phyloP scores from a whole-genome alignment of 1,140 invertebrate genomes.

The Callitettix versicolor region DNA sequence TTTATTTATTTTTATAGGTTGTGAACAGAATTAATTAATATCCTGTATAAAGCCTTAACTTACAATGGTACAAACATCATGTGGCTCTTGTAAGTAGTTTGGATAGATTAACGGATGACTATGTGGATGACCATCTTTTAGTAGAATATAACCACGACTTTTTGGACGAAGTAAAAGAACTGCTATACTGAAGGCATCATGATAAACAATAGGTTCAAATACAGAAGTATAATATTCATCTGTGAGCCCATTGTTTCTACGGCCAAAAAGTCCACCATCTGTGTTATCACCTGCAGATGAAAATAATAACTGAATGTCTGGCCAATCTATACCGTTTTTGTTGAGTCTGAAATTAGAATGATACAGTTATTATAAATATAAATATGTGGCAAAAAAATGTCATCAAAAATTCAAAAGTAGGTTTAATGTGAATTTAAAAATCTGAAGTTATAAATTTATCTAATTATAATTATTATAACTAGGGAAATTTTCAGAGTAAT shows the following conservation, averaged over 20 bases:
- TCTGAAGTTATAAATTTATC: too few species aligned
- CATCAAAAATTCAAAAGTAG: too few species aligned
- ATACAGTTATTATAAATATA: too few species aligned
- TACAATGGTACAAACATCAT: conserved; percentile 57
- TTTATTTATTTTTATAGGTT: too few species aligned
- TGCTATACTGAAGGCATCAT: conserved; percentile 51
- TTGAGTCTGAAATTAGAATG: conserved; percentile 5
- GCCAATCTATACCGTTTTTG: conserved; percentile 45
- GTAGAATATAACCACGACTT: conserved; percentile 53
- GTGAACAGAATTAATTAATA: too few species aligned
- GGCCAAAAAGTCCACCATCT: conserved; percentile 61
- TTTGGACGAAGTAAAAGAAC: conserved; percentile 57
- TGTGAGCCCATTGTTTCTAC: conserved; percentile 50
- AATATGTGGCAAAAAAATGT: too few species aligned
- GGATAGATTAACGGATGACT: conserved; percentile 68
- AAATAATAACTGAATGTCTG: conserved; percentile 68
- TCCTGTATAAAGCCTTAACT: too few species aligned
- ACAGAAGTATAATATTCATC: conserved; percentile 51
- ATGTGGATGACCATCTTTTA: conserved; percentile 53
- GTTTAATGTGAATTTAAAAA: too few species aligned
- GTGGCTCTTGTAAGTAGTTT: conserved; percentile 60
- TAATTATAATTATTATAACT: too few species aligned
- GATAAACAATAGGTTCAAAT: conserved; percentile 55
- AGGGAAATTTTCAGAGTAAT: too few species aligned
- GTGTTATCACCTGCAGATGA: conserved; percentile 56